Evolutionary conservation across 1,140 invertebrate genomes (phyloP).

Genomic region (Gyrodactylus salaris): DNA sequence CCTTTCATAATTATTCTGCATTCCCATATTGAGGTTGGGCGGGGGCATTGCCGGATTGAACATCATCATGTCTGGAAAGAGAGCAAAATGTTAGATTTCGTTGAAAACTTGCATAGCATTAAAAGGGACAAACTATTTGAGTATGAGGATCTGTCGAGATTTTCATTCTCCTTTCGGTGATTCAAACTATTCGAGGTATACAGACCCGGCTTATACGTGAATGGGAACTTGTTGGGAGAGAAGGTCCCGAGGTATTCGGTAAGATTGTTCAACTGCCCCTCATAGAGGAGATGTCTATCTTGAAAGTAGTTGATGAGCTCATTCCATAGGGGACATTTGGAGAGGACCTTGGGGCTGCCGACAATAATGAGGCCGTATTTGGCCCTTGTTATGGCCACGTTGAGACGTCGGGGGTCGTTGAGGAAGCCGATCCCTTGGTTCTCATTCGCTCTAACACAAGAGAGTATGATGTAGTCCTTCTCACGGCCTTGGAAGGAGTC

Average conservation of each 20-base stretch:
- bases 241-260: slow-evolving; percentile 87
- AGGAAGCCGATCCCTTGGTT: slow-evolving; percentile 67
- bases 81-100: no score
- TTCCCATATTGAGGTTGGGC: background rate
- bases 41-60: background rate
- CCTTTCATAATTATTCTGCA: no score
- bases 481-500: slow-evolving; percentile 81
- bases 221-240: slow-evolving; percentile 7
- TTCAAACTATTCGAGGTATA: background rate
- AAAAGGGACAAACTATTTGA: no score
- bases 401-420: slow-evolving; percentile 75
- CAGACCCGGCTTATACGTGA: background rate
- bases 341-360: slow-evolving; percentile 87
- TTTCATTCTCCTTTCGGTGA: background rate
- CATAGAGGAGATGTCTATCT: slow-evolving; percentile 76
- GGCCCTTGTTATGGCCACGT: slow-evolving; percentile 80
- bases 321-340: slow-evolving; percentile 92
- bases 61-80: background rate
- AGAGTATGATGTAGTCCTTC: slow-evolving; percentile 79
- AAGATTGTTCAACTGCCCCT: slow-evolving; percentile 79
- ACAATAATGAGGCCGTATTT: slow-evolving; percentile 60
- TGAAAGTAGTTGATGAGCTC: slow-evolving; percentile 87
- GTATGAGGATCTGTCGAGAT: background rate
- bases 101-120: no score
- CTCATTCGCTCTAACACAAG: slow-evolving; percentile 55